Base-by-base conservation (phyloP, 2,797 vertebrate species). In the Myripristis murdjan region DNA sequence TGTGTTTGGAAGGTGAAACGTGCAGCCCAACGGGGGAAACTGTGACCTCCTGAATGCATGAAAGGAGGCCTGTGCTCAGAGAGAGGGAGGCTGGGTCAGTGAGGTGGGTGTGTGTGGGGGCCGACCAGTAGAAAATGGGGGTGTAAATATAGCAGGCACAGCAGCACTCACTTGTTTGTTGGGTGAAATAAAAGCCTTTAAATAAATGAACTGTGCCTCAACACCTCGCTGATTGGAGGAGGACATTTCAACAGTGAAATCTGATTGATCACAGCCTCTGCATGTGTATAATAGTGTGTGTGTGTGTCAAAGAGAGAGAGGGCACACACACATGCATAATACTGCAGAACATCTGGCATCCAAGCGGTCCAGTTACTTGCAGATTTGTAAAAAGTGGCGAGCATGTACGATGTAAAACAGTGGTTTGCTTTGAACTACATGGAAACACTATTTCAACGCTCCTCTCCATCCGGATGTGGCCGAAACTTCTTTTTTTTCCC, bases 41-140 rank as follows among this genome's bases (percentile, higher is more conserved):
- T 52, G 65, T 91, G 88, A 92, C 81, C 80, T 90, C 77, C 88
- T 55, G 73, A 82, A 71, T 76, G 73, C 79, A 72, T 89, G 74
- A 86, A 79, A 81, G 80, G 49, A 39, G 46, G 59, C 59, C 55
- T 89, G 79, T 83, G 70, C 63, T 76, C 10, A 47, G 82, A 77
- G 26, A 70, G 60, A 83, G 73, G 53, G 39, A 53, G 44, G 52
- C 0, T 47, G 73, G 67, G 28, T 49, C 2, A 24, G 2, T 56
- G 56, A 37, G 57, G 83, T 70, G 81, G 73, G 83, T 23, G 81
- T 85, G 83, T 72, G 72, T 61, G 61, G 37, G 69, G 61, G 46
- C 58, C 65, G 65, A 82, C 82, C 76, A 75, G 79, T 85, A 33
- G 66, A 47, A 47, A 76, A 31, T 15, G 14, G 58, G 33, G 78